These are phyloP conservation scores for Pseudotriccus pelzelni DNA, from an alignment of 2,797 vertebrate genomes.

Conservation along the genomic window DNA sequence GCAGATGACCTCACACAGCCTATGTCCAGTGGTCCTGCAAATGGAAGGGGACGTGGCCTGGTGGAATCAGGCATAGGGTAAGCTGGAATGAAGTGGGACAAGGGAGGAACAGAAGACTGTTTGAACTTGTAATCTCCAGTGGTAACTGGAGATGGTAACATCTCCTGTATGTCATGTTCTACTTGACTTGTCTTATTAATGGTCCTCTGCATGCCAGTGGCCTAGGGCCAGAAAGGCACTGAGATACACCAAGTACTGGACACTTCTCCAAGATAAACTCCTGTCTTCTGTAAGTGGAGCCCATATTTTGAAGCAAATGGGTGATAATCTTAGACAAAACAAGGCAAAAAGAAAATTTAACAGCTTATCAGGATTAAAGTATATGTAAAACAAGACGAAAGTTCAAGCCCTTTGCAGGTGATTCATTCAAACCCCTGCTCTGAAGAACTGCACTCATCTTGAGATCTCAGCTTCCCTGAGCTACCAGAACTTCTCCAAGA, in stretches of 20 bases:
- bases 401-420: background rate
- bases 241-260: background rate
- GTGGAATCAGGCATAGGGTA: background rate
- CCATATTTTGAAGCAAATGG: background rate
- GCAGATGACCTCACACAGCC: background rate
- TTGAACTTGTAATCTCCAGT: background rate
- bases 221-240: background rate
- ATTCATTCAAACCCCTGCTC: background rate
- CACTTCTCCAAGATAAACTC: background rate
- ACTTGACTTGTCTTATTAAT: background rate
- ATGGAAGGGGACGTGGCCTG: background rate
- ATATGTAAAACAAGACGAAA: background rate
- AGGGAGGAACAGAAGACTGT: background rate
- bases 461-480: background rate
- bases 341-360: background rate
- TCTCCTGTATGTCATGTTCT: background rate
- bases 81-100: background rate
- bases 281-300: background rate
- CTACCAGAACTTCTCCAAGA: background rate
- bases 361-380: background rate
- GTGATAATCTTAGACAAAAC: background rate
- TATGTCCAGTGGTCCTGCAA: background rate
- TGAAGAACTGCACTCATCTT: background rate
- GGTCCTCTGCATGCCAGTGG: background rate
- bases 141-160: background rate